Conservation (phyloP, 2,888 invertebrate species). For the Phalera bucephala region DNA sequence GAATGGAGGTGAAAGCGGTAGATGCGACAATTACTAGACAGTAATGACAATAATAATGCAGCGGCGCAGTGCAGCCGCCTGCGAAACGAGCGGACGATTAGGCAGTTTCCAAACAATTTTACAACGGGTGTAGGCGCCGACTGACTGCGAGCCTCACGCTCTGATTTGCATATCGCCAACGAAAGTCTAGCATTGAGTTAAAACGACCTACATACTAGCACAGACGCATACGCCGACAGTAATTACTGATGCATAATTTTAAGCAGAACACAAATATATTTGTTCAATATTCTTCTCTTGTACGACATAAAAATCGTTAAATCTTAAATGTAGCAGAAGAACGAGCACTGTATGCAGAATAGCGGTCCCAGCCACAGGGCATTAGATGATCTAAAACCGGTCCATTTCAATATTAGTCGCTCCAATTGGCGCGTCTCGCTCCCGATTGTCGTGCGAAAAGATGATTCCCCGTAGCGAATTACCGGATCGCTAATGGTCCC, state of each 20-base stretch:
- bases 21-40: slow-evolving; percentile 50
- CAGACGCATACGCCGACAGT: slow-evolving; percentile 14
- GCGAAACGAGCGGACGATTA: slow-evolving; percentile 39
- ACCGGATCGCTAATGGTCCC: slow-evolving; percentile 53
- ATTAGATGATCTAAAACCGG: slow-evolving; percentile 54
- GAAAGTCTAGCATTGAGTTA: slow-evolving; percentile 69
- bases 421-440: slow-evolving; percentile 72
- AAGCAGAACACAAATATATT: neutral
- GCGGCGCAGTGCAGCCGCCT: slow-evolving; percentile 43
- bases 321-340: slow-evolving; percentile 44
- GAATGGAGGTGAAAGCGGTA: slow-evolving; percentile 62
- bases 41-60: slow-evolving; percentile 53
- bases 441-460: slow-evolving; percentile 77
- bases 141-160: slow-evolving; percentile 57
- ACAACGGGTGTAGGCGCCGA: slow-evolving; percentile 45
- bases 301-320: slow-evolving; percentile 22
- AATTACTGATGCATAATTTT: slow-evolving; percentile 13
- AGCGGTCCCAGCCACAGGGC: slow-evolving; percentile 30
- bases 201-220: slow-evolving; percentile 49
- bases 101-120: slow-evolving; percentile 47
- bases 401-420: slow-evolving; percentile 71
- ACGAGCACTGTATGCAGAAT: slow-evolving; percentile 49
- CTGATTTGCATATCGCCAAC: slow-evolving; percentile 74
- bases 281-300: no score
- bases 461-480: slow-evolving; percentile 58